These are phyloP conservation scores for Alaudala cheleensis DNA, from an alignment of 2,113 vertebrate genomes.

Conservation along the genomic window DNA sequence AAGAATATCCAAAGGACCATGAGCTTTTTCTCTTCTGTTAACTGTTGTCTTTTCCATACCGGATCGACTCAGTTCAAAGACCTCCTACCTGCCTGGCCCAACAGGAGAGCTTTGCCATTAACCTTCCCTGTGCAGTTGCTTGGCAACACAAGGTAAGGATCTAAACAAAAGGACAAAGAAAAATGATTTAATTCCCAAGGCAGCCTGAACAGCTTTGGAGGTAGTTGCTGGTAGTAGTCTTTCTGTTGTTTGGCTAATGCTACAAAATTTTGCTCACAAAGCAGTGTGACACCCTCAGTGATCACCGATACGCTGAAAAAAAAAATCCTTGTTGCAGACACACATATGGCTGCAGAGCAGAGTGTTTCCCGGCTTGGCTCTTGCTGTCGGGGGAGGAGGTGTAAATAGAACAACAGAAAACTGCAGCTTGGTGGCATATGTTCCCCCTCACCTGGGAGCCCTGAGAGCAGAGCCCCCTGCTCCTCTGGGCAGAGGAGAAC, in stretches of 20 bases:
- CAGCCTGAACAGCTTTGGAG: constrained; percentile 6
- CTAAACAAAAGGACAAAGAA: constrained; percentile 54
- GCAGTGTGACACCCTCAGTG: background rate
- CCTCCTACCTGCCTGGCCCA: background rate
- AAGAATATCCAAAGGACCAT: background rate
- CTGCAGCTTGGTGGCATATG: constrained; percentile 12
- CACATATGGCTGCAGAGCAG: constrained; percentile 15
- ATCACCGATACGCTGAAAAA: background rate
- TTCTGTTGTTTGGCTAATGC: background rate
- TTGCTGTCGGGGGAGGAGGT: background rate
- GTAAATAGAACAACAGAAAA: constrained; percentile 39
- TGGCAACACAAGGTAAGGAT: constrained; percentile 39
- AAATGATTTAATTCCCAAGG: constrained; percentile 3
- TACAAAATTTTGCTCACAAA: constrained; percentile 4
- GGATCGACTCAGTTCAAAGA: background rate
- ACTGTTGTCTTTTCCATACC: background rate
- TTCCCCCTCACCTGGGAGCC: background rate
- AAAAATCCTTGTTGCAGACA: background rate
- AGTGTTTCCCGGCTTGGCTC: constrained; percentile 5
- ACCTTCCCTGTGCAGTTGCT: constrained; percentile 23
- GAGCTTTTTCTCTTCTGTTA: background rate
- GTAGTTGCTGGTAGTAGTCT: background rate
- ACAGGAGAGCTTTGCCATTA: constrained; percentile 14
- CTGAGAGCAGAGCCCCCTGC: background rate
- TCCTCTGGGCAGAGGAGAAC: background rate